These are phyloP conservation scores for Chydorus sphaericus DNA, from an alignment of 2,888 invertebrate genomes.

Conservation along the genomic window DNA sequence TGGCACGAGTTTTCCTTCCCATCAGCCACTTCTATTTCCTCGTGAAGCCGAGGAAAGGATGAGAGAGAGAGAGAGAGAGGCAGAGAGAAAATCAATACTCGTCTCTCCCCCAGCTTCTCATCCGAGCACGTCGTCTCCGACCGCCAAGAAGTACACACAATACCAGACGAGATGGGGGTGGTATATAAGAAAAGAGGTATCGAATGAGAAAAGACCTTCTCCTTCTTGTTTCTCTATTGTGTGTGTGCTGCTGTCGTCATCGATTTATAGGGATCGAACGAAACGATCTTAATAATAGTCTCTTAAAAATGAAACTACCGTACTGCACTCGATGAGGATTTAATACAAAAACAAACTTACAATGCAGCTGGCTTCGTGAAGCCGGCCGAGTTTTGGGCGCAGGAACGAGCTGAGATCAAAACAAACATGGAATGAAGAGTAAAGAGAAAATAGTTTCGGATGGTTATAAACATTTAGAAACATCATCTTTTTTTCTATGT, in stretches of 20 bases:
- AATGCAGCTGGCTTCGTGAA: slow-evolving; percentile 94
- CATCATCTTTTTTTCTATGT: slow-evolving; percentile 17
- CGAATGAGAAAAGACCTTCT: neutral
- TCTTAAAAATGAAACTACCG: neutral
- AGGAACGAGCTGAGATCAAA: slow-evolving; percentile 69
- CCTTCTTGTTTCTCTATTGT: no score
- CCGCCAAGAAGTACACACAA: slow-evolving; percentile 1
- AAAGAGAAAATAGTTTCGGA: slow-evolving; percentile 13
- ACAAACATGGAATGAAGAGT: neutral
- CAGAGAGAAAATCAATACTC: neutral
- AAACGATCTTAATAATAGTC: neutral
- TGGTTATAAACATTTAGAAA: neutral
- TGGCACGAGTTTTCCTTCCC: slow-evolving; percentile 2
- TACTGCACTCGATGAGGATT: neutral
- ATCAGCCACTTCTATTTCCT: no score
- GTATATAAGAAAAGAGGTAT: neutral
- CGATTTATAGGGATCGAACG: neutral
- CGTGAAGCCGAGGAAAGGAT: neutral
- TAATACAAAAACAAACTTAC: slow-evolving; percentile 45
- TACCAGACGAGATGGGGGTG: neutral
- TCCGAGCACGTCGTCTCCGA: neutral
- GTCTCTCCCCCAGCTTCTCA: neutral
- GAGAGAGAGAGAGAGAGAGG: neutral
- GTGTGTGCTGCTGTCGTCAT: slow-evolving; percentile 6
- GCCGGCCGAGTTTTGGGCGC: slow-evolving; percentile 82